Conservation (phyloP, 37 sponge, comb jelly and placozoan species). For the Oopsacas minuta region DNA sequence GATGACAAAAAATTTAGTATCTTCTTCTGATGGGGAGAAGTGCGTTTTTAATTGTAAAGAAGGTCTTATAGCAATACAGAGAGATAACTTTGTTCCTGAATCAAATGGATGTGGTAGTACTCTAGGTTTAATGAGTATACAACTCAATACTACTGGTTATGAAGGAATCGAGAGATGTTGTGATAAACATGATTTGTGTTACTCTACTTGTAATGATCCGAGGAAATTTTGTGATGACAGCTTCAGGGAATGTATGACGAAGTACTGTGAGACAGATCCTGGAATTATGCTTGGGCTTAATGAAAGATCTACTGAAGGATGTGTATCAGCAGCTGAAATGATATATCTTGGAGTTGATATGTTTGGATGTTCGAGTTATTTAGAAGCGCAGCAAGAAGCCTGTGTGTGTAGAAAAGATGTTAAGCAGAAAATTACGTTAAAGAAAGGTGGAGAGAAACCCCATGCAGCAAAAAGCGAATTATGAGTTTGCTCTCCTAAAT, state of each 20-base stretch:
- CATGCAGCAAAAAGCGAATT: no score
- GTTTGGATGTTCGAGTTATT: neutral
- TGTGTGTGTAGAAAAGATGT: neutral
- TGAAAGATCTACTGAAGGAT: neutral
- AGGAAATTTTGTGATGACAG: neutral
- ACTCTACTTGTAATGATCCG: neutral
- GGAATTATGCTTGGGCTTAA: neutral
- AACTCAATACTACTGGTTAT: conserved; percentile 5
- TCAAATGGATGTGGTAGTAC: neutral
- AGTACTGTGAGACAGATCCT: conserved; percentile 4
- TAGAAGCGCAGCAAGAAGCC: neutral
- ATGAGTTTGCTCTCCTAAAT: no score
- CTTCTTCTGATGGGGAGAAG: neutral
- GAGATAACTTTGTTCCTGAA: neutral
- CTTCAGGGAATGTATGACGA: neutral
- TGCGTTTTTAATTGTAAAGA: neutral
- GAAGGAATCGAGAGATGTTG: neutral
- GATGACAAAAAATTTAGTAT: neutral
- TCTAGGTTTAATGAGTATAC: neutral
- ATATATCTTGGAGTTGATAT: neutral
- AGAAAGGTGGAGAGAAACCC: no score
- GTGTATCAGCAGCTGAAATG: neutral
- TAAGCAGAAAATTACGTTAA: neutral
- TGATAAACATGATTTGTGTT: neutral
- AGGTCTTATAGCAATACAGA: neutral